phyloP scores from a whole-genome alignment of 2,113 vertebrate genomes.

The Oreocharis arfaki region DNA sequence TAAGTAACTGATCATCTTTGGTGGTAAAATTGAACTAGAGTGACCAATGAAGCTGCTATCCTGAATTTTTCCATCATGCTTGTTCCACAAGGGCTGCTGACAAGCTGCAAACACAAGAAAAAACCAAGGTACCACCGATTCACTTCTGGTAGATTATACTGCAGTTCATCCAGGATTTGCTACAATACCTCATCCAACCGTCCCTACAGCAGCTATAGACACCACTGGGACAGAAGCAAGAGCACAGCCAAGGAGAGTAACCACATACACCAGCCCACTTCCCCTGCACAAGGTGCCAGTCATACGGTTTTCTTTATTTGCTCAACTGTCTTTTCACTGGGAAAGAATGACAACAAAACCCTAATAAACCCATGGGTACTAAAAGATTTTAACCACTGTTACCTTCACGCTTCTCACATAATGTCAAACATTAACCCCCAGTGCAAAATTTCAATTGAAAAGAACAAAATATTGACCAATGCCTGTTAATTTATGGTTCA shows the following conservation, averaged over 20 bases:
- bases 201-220: not conserved
- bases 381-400: not conserved
- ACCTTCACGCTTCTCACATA: not conserved
- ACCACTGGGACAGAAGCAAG: not conserved
- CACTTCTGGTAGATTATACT: not conserved
- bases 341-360: not conserved
- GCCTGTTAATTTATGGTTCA: not conserved
- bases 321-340: not conserved
- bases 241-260: not conserved
- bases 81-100: not conserved
- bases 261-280: not conserved
- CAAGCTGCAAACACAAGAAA: not conserved
- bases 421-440: not conserved
- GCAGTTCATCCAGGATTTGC: not conserved
- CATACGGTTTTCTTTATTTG: not conserved
- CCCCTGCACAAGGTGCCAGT: not conserved
- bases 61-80: not conserved
- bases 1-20: fast-evolving
- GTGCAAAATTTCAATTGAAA: not conserved
- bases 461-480: not conserved
- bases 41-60: not conserved
- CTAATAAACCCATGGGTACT: not conserved
- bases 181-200: not conserved
- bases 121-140: fast-evolving
- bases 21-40: not conserved